Percentiles rank a stretch among this genome's conserved stretches.
Conservation (phyloP, 1,140 invertebrate genomes). For the Cherax destructor region DNA sequence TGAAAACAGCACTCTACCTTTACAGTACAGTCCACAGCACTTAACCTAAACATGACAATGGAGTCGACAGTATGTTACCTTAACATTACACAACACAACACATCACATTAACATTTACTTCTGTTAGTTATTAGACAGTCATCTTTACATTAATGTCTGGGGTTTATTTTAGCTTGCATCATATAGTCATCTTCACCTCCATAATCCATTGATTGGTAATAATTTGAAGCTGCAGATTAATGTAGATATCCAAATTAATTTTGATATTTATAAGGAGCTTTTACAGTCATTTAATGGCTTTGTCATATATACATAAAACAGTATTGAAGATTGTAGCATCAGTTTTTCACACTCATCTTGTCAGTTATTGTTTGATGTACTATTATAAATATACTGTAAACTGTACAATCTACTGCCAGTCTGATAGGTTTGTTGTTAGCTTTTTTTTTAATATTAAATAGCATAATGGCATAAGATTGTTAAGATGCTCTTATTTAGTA, state of each 20-base stretch:
- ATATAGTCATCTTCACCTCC: constrained; percentile 25
- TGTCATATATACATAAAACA: constrained; percentile 20
- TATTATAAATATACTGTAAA: constrained; percentile 37
- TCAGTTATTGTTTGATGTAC: constrained; percentile 64
- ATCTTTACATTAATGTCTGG: constrained; percentile 17
- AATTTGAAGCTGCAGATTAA: constrained; percentile 9
- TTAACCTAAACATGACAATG: too few relatives aligned
- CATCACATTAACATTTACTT: too few relatives aligned
- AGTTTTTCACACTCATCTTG: constrained; percentile 37
- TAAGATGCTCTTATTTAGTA: constrained; percentile 52
- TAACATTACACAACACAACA: too few relatives aligned
- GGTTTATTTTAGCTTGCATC: constrained; percentile 22
- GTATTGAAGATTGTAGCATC: constrained; percentile 20
- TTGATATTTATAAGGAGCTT: background rate
- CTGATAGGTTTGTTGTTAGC: constrained; percentile 49
- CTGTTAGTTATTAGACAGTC: constrained; percentile 21
- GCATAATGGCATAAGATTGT: constrained; percentile 62
- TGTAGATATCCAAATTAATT: background rate
- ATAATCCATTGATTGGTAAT: constrained; percentile 12
- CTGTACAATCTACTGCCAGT: constrained; percentile 65
- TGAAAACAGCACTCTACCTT: too few relatives aligned
- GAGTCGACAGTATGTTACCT: too few relatives aligned
- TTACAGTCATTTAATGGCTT: constrained; percentile 3
- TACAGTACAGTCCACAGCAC: too few relatives aligned
- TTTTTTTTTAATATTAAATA: constrained; percentile 33